phyloP scores from a whole-genome alignment of 2,113 vertebrate species.

The Brachionichthys hirsutus region DNA sequence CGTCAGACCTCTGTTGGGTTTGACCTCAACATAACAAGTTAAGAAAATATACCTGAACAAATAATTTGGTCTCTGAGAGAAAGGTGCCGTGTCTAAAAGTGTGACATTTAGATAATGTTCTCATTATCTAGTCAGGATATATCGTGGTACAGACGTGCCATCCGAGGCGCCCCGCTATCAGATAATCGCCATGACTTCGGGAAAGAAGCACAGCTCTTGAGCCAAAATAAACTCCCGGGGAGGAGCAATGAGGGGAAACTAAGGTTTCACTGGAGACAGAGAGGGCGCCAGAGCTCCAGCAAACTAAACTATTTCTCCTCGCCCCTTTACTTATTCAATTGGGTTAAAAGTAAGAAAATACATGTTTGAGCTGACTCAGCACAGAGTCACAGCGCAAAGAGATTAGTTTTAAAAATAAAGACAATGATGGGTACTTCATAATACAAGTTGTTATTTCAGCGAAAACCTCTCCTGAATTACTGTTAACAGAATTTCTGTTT shows the following conservation, averaged over 20 bases:
- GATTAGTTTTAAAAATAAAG: neutral
- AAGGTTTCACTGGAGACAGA: constrained; percentile 9
- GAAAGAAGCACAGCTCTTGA: constrained; percentile 17
- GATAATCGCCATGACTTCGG: constrained; percentile 3
- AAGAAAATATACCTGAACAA: neutral
- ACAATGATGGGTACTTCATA: neutral
- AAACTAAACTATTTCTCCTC: neutral
- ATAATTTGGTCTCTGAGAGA: neutral
- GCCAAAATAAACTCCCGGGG: constrained; percentile 48
- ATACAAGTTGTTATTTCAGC: neutral
- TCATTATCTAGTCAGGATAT: neutral
- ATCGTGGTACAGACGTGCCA: neutral
- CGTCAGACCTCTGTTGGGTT: neutral
- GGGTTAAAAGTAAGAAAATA: neutral
- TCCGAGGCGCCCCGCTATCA: constrained; percentile 18
- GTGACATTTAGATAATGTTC: neutral
- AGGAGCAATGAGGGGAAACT: constrained; percentile 24
- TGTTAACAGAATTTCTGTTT: neutral
- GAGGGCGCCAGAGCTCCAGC: neutral
- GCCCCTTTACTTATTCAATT: neutral
- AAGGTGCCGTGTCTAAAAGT: neutral
- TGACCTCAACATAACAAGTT: neutral
- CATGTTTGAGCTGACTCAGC: neutral
- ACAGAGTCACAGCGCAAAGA: neutral
- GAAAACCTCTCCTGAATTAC: neutral